These are phyloP conservation scores for Lasioglossum morio DNA, from an alignment of 2,888 invertebrate genomes.

Conservation along the genomic window DNA sequence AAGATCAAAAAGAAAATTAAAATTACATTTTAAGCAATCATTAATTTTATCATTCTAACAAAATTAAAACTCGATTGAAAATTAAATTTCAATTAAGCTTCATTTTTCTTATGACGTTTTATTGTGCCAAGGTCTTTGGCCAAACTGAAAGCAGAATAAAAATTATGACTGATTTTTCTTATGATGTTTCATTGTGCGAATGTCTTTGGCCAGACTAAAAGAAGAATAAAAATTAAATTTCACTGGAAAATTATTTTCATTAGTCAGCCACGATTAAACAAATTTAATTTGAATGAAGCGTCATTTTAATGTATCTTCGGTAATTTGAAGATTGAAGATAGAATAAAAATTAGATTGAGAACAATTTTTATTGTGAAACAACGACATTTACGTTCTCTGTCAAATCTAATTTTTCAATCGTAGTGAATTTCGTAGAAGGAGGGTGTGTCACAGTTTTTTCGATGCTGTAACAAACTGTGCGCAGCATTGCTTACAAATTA, in stretches of 20 bases:
- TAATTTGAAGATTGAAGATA: background rate
- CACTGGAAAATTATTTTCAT: background rate
- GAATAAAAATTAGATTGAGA: background rate
- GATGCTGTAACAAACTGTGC: conserved; percentile 44
- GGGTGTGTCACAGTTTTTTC: conserved; percentile 23
- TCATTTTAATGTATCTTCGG: background rate
- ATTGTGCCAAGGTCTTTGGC: background rate
- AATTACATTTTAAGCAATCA: background rate
- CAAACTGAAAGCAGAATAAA: too few relatives aligned
- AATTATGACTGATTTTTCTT: too few relatives aligned
- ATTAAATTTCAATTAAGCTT: background rate
- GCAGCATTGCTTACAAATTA: conserved; percentile 39
- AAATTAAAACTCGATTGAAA: background rate
- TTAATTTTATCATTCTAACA: background rate
- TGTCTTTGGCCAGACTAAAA: too few relatives aligned
- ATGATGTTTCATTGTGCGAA: too few relatives aligned
- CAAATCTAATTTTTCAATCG: conserved; percentile 7
- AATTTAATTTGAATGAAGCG: too few relatives aligned
- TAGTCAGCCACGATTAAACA: background rate
- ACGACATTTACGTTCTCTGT: background rate
- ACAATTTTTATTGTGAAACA: background rate
- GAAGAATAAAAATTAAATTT: too few relatives aligned
- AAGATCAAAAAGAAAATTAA: background rate
- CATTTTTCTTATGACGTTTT: background rate
- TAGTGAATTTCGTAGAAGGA: conserved; percentile 22